These are phyloP conservation scores for Aplysia californica DNA, from an alignment of 1,140 invertebrate genomes.

Conservation along the genomic window DNA sequence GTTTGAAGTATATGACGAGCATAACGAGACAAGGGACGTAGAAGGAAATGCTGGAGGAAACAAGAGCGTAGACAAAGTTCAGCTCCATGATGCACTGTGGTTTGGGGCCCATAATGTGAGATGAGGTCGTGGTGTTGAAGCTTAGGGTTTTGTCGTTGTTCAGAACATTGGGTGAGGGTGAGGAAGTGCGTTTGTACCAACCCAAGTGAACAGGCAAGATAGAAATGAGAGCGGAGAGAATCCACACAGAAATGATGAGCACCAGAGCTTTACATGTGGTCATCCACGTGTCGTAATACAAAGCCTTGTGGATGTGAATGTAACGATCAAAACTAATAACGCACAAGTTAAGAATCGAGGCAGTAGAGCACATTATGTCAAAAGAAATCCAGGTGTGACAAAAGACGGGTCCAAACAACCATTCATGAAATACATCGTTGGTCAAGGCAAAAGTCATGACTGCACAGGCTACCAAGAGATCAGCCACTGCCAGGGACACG, in stretches of 20 bases:
- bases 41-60: too few species aligned
- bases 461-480: slow-evolving; percentile 85
- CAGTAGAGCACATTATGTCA: slow-evolving; percentile 99
- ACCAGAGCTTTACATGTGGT: slow-evolving; percentile 81
- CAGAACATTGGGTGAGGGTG: too few species aligned
- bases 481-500: slow-evolving; percentile 93
- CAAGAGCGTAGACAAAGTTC: slow-evolving; percentile 93
- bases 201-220: slow-evolving; percentile 96
- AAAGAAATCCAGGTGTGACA: slow-evolving; percentile 99
- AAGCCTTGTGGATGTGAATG: slow-evolving; percentile 98
- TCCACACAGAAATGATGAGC: slow-evolving; percentile 95
- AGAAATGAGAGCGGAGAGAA: slow-evolving; percentile 92
- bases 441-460: slow-evolving; percentile 79
- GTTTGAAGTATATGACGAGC: slow-evolving; percentile 86
- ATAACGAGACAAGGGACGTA: slow-evolving; percentile 94
- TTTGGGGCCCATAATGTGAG: slow-evolving; percentile 58
- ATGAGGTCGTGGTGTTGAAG: slow-evolving; percentile 28
- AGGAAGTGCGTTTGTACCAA: slow-evolving; percentile 76
- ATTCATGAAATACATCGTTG: slow-evolving; percentile 77
- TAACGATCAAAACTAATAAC: slow-evolving; percentile 98
- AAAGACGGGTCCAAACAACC: slow-evolving; percentile 95
- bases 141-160: too few species aligned
- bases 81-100: slow-evolving; percentile 57
- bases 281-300: slow-evolving; percentile 95
- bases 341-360: slow-evolving; percentile 97